These are phyloP conservation scores for Mormyrops boulengeri DNA, from an alignment of 2,797 vertebrate genomes.

Conservation along the genomic window DNA sequence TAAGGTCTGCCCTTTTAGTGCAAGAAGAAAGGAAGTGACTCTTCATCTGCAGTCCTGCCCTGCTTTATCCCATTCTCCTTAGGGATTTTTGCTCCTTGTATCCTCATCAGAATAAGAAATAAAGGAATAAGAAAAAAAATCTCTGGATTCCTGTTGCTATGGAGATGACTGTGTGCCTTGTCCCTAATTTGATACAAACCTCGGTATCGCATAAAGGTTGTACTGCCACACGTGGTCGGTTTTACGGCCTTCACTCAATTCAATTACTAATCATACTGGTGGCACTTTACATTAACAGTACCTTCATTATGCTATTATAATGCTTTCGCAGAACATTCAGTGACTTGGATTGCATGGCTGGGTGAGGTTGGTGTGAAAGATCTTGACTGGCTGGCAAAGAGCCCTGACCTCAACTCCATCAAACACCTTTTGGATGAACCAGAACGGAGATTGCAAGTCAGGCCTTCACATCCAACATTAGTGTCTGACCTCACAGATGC, in stretches of 20 bases:
- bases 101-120: background rate
- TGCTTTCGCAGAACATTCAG: background rate
- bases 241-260: background rate
- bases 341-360: background rate
- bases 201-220: background rate
- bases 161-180: background rate
- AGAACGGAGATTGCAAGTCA: background rate
- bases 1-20: background rate
- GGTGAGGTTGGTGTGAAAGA: background rate
- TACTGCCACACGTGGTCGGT: background rate
- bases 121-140: background rate
- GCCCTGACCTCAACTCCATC: background rate
- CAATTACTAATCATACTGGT: background rate
- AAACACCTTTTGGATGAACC: background rate
- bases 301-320: background rate
- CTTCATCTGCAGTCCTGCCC: background rate
- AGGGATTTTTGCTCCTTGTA: background rate
- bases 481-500: background rate
- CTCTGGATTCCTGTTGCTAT: background rate
- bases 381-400: background rate
- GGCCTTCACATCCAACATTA: background rate
- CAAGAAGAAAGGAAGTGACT: background rate
- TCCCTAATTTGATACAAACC: background rate
- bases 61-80: background rate
- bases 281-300: background rate